phyloP scores from a whole-genome alignment of 2,113 vertebrate species.

The Neodontobutis hainanensis region DNA sequence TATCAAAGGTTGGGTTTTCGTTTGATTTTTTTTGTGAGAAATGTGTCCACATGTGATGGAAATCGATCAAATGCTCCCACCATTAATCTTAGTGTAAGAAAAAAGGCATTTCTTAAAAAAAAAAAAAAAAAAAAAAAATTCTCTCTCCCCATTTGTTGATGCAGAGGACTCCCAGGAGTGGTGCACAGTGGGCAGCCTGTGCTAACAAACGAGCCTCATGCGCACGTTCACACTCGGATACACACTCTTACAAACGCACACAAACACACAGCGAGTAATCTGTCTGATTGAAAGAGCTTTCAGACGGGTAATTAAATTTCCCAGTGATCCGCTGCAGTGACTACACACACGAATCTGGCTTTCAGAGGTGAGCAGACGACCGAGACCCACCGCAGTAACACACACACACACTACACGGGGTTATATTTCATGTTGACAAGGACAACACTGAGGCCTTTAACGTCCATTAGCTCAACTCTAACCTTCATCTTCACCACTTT shows the following conservation, averaged over 20 bases:
- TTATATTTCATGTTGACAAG: constrained; percentile 75
- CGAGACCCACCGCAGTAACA: constrained; percentile 64
- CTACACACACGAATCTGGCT: constrained; percentile 65
- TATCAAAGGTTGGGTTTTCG: constrained; percentile 58
- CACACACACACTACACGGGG: constrained; percentile 23
- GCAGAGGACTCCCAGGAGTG: constrained; percentile 33
- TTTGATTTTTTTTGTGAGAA: constrained; percentile 60
- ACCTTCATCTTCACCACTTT: constrained; percentile 60
- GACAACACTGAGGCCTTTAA: constrained; percentile 69
- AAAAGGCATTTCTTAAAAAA: constrained; percentile 11
- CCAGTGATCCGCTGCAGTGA: constrained; percentile 73
- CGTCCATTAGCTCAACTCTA: constrained; percentile 66
- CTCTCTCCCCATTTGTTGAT: constrained; percentile 30
- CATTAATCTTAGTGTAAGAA: constrained; percentile 56
- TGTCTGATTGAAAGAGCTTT: constrained; percentile 80
- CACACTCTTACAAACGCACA: constrained; percentile 9
- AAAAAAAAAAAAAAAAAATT: neutral
- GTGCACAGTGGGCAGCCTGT: constrained; percentile 49
- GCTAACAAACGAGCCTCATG: constrained; percentile 40
- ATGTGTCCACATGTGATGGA: constrained; percentile 47
- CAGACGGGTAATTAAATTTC: constrained; percentile 80
- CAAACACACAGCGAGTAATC: constrained; percentile 63
- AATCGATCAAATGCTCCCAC: constrained; percentile 63
- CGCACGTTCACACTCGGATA: constrained; percentile 32
- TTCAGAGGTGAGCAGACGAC: constrained; percentile 66